These are phyloP conservation scores for Heliconius sara DNA, from an alignment of 2,888 invertebrate genomes.

Conservation along the genomic window DNA sequence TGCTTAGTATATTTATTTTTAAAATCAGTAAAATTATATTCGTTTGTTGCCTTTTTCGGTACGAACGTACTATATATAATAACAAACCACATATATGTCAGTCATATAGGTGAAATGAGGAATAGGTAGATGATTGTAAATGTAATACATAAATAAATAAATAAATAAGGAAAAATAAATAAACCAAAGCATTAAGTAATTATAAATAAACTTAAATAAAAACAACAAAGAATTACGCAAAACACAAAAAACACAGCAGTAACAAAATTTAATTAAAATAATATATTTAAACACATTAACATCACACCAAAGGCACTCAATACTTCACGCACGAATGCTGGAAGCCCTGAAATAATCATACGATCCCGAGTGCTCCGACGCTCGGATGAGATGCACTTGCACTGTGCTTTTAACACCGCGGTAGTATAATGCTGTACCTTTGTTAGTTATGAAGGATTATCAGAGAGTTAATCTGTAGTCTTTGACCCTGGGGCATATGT, in stretches of 20 bases:
- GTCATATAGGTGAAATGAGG: not conserved
- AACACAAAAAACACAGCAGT: not conserved
- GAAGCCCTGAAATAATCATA: conserved; percentile 38
- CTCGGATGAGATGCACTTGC: conserved; percentile 32
- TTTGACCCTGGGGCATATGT: not conserved
- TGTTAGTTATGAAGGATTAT: conserved; percentile 16
- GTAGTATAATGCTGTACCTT: conserved; percentile 17
- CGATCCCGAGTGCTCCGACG: conserved; percentile 27
- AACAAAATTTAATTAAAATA: not conserved
- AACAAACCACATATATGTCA: not conserved
- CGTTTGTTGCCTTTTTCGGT: not conserved
- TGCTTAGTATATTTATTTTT: not conserved
- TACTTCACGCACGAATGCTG: conserved; percentile 37
- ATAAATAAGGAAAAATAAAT: not conserved
- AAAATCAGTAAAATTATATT: not conserved
- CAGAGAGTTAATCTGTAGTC: not conserved
- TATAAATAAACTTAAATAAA: not conserved
- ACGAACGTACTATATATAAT: not conserved
- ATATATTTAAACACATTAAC: conserved; percentile 18
- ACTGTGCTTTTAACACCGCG: conserved; percentile 28
- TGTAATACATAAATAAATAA: not conserved
- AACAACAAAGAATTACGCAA: not conserved
- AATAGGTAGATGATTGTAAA: not conserved
- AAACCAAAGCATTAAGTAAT: not conserved
- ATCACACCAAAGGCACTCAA: conserved; percentile 31